A percentile compares a stretch with the other conserved stretches of the same genome.
Conservation (phyloP, 1,140 invertebrate species). For the Drosophila malerkotliana region DNA sequence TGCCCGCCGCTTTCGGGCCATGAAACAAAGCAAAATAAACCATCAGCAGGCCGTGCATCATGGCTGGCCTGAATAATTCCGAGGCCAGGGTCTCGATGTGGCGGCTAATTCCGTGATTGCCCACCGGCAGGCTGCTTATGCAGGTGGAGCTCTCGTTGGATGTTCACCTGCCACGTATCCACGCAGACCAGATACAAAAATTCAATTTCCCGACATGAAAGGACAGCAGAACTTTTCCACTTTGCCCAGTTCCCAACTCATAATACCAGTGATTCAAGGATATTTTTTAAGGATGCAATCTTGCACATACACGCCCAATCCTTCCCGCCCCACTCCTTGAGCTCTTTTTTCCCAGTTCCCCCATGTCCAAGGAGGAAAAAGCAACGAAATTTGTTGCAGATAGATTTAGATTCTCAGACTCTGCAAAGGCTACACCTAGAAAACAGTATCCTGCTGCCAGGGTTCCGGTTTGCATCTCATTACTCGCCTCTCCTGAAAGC, state of each 20-base stretch:
- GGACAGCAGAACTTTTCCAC: conserved; percentile 43
- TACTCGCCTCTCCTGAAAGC: background rate
- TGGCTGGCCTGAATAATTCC: conserved; percentile 54
- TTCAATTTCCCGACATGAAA: conserved; percentile 11
- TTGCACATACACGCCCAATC: conserved; percentile 18
- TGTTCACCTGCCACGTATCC: conserved; percentile 19
- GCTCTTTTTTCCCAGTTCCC: conserved; percentile 30
- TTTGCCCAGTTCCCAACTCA: conserved; percentile 24
- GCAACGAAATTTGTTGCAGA: conserved; percentile 62
- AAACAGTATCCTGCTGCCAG: background rate
- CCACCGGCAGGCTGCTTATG: background rate
- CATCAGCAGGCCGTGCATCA: conserved; percentile 59
- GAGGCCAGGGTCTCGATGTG: conserved; percentile 23
- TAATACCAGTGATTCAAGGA: conserved; percentile 30
- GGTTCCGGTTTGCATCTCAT: background rate
- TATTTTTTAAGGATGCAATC: conserved; percentile 44
- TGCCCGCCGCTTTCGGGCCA: conserved; percentile 6
- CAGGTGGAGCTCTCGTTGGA: background rate
- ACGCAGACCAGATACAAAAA: conserved; percentile 19
- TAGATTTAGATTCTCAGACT: conserved; percentile 67
- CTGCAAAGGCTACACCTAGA: background rate
- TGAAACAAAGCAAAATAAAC: conserved; percentile 24
- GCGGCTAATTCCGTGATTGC: conserved; percentile 48
- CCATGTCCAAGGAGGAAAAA: background rate
- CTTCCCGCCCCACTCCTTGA: background rate